These are phyloP conservation scores for Hyperoplus lanceolatus DNA, from an alignment of 2,797 vertebrate species.

Conservation along the genomic window DNA sequence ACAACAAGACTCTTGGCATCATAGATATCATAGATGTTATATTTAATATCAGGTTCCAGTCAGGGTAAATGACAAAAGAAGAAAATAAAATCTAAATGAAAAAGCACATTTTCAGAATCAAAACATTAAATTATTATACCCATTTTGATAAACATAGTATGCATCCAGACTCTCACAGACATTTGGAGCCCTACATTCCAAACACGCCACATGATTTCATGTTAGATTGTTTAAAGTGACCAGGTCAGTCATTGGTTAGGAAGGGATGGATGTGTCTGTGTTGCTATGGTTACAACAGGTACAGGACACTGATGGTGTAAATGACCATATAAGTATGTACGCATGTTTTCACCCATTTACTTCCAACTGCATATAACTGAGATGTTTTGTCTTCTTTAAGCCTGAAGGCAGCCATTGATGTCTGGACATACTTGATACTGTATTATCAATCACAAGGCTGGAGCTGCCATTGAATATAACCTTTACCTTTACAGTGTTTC, in stretches of 20 bases:
- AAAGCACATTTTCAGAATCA: too few relatives aligned
- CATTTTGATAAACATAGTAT: background rate
- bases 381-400: background rate
- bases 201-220: background rate
- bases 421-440: background rate
- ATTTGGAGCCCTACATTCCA: background rate
- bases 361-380: background rate
- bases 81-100: too few relatives aligned
- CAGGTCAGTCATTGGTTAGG: background rate
- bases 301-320: background rate
- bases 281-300: background rate
- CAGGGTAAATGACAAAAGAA: background rate
- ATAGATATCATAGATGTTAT: background rate
- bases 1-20: background rate
- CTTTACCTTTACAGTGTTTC: background rate
- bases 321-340: background rate
- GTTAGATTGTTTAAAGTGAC: background rate
- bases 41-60: constrained; percentile 8
- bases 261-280: too few relatives aligned
- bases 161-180: background rate
- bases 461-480: background rate
- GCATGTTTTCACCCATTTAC: background rate
- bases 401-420: background rate
- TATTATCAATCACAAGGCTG: background rate
- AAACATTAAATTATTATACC: too few relatives aligned